A percentile compares a stretch with the other conserved stretches of the same genome.
These are phyloP conservation scores for Agonopterix subpropinquella DNA, from an alignment of 2,888 invertebrate genomes.

Conservation along the genomic window DNA sequence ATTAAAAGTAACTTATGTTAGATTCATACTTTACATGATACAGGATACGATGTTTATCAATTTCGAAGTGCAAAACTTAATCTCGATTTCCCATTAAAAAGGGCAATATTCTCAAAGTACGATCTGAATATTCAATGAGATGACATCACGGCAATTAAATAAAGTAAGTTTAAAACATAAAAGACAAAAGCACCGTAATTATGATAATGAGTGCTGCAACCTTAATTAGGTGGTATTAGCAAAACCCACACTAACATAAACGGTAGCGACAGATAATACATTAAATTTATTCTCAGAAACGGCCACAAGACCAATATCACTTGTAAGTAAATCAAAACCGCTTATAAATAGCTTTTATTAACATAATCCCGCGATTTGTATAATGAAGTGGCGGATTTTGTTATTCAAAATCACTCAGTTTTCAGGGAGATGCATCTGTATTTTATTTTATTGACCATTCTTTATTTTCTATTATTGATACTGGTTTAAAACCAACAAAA, in stretches of 20 bases:
- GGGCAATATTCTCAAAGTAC: constrained; percentile 8
- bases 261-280: constrained; percentile 62
- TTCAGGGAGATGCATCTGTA: constrained; percentile 42
- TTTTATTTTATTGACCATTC: constrained; percentile 40
- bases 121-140: constrained; percentile 11
- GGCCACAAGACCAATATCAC: constrained; percentile 47
- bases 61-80: constrained; percentile 3
- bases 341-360: constrained; percentile 63
- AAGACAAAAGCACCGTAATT: constrained; percentile 40
- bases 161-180: constrained; percentile 32
- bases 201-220: constrained; percentile 37
- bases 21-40: not conserved
- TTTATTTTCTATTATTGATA: constrained; percentile 29
- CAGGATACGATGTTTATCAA: constrained; percentile 5
- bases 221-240: constrained; percentile 45
- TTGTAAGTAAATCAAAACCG: constrained; percentile 64
- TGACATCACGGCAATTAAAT: constrained; percentile 24
- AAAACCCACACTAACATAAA: constrained; percentile 61
- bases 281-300: constrained; percentile 61
- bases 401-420: constrained; percentile 49
- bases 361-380: constrained; percentile 70
- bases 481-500: constrained; percentile 21
- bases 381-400: constrained; percentile 61
- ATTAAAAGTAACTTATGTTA: constrained; percentile 34
- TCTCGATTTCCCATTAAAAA: constrained; percentile 1